Percentiles rank a stretch among this genome's conserved stretches.
These are phyloP conservation scores for Bergia puertoricense DNA, from an alignment of 92 coral and sea anemone genomes.

Conservation along the genomic window DNA sequence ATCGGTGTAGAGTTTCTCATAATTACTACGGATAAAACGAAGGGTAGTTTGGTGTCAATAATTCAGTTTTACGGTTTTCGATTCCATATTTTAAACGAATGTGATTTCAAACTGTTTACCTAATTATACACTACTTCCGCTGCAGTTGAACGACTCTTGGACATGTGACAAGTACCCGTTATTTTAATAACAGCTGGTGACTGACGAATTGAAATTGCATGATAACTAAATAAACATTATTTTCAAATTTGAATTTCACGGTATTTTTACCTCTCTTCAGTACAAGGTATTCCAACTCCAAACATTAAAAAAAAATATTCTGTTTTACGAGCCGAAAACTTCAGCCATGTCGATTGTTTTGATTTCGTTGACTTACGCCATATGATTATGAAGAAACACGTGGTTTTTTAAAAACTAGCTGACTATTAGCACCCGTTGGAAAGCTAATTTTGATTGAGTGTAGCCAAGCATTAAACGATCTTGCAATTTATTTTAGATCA, in stretches of 20 bases:
- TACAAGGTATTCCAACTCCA: background rate
- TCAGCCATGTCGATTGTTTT: background rate
- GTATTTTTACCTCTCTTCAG: background rate
- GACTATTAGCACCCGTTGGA: background rate
- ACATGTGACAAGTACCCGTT: background rate
- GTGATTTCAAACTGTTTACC: too few relatives aligned
- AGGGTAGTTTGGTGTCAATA: too few relatives aligned
- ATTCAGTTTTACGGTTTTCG: too few relatives aligned
- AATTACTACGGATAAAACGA: too few relatives aligned
- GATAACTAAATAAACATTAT: background rate
- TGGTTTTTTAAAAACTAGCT: background rate
- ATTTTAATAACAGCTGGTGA: background rate
- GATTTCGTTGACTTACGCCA: background rate
- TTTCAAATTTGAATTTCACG: background rate
- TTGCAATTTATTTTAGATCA: background rate
- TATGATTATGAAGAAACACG: background rate
- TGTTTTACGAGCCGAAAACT: background rate
- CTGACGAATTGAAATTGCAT: background rate
- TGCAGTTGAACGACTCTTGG: background rate
- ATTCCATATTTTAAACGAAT: too few relatives aligned
- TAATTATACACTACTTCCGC: background rate
- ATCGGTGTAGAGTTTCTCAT: too few relatives aligned
- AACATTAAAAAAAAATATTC: background rate
- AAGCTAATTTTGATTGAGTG: background rate
- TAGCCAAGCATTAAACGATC: slow-evolving; percentile 17